Conservation (phyloP, 2,113 vertebrate genomes). For the Cygnus buccinator region DNA sequence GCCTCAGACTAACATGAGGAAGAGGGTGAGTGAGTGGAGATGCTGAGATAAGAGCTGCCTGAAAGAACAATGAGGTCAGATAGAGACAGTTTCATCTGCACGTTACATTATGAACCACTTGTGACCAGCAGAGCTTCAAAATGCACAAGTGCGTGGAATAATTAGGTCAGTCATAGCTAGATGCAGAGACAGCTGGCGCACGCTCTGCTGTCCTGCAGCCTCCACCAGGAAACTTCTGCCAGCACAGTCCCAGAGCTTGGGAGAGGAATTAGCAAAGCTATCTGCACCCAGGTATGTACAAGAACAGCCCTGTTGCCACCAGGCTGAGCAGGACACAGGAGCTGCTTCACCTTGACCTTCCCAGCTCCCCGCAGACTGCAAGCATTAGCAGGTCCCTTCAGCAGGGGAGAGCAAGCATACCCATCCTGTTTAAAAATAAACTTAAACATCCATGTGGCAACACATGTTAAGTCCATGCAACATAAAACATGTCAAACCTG, state of each 20-base stretch:
- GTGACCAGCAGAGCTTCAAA: constrained; percentile 5
- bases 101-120: not conserved
- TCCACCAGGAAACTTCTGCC: not conserved
- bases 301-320: not conserved
- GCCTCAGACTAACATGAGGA: not conserved
- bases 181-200: not conserved
- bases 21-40: not conserved
- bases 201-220: not conserved
- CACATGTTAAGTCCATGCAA: not conserved
- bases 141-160: not conserved
- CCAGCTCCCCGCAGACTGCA: not conserved
- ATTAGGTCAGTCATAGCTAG: constrained; percentile 15
- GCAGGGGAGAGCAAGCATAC: not conserved
- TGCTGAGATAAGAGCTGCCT: not conserved
- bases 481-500: fast-evolving
- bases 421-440: not conserved
- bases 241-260: not conserved
- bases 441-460: not conserved
- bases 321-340: not conserved
- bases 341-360: not conserved
- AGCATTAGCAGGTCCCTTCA: not conserved
- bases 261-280: not conserved
- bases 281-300: fast-evolving
- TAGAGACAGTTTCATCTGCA: not conserved
- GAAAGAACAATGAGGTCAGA: not conserved